Percentiles rank a stretch among this genome's conserved stretches.
phyloP scores from a whole-genome alignment of 2,888 invertebrate genomes.

The Dasysyrphus albostriatus region DNA sequence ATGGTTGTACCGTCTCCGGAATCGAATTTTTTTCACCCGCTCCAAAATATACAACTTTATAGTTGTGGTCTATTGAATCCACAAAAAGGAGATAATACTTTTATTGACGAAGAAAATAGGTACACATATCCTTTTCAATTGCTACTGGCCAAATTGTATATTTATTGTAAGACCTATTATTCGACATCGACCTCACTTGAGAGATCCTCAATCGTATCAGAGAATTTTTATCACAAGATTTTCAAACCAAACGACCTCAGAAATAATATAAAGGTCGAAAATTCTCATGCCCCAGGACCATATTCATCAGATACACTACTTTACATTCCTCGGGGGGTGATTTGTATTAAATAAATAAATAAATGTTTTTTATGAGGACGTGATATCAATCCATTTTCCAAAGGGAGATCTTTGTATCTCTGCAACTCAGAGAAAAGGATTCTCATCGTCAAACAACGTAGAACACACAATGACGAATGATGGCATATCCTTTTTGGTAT shows the following conservation, averaged over 20 bases:
- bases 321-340: conserved; percentile 55
- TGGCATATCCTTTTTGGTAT: conserved; percentile 65
- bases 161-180: conserved; percentile 63
- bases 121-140: conserved; percentile 75
- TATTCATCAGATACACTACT: background rate
- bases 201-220: conserved; percentile 62
- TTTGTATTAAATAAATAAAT: conserved; percentile 69
- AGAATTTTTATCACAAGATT: conserved; percentile 53
- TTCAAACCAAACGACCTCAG: conserved; percentile 17
- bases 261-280: conserved; percentile 32
- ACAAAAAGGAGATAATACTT: conserved; percentile 74
- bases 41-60: conserved; percentile 1
- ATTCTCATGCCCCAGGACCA: conserved; percentile 57
- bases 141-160: conserved; percentile 77
- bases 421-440: conserved; percentile 60
- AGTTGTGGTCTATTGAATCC: conserved; percentile 59
- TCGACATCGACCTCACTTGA: conserved; percentile 61
- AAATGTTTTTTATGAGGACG: conserved; percentile 46
- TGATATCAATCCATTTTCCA: conserved; percentile 30
- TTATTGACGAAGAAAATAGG: conserved; percentile 62
- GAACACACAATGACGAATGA: conserved; percentile 49
- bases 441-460: conserved; percentile 38
- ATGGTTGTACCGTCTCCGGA: too few species aligned
- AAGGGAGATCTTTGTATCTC: conserved; percentile 25
- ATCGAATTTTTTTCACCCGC: too few species aligned